phyloP scores from a whole-genome alignment of 1,140 invertebrate species.

The Ceratitis capitata region DNA sequence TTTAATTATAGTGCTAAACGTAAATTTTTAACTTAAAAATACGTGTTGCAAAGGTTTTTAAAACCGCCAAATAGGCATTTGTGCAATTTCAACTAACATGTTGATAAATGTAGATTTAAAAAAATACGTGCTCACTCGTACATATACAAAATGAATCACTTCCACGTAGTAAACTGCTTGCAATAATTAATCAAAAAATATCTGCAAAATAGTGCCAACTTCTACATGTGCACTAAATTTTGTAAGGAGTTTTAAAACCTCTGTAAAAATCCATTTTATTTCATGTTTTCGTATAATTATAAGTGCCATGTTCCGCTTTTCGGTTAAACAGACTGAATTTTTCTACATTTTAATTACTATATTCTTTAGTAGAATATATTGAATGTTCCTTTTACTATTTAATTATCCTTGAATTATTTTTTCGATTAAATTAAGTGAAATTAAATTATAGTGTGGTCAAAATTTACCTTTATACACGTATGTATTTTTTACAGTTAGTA shows the following conservation, averaged over 20 bases:
- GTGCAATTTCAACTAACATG: slow-evolving; percentile 45
- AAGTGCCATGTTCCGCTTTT: neutral
- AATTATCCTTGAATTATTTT: neutral
- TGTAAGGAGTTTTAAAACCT: neutral
- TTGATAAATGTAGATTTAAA: slow-evolving; percentile 25
- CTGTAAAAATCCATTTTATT: neutral
- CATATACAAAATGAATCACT: neutral
- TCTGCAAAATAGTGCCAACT: neutral
- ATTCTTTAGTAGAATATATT: neutral
- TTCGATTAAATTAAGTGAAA: neutral
- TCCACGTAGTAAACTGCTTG: neutral
- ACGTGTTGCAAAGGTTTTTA: slow-evolving; percentile 41
- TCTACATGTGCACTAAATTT: slow-evolving; percentile 15
- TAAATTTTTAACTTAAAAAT: neutral
- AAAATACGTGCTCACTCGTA: neutral
- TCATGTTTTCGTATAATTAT: neutral
- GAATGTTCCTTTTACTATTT: neutral
- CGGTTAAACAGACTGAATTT: neutral
- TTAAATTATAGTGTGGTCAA: neutral
- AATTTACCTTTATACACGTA: neutral
- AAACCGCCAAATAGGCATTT: slow-evolving; percentile 39
- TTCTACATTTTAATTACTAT: neutral
- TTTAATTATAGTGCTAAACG: neutral
- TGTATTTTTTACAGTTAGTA: neutral
- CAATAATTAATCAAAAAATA: neutral